Conservation (phyloP, 2,888 invertebrate genomes). For the Caenorhabditis doughertyi region DNA sequence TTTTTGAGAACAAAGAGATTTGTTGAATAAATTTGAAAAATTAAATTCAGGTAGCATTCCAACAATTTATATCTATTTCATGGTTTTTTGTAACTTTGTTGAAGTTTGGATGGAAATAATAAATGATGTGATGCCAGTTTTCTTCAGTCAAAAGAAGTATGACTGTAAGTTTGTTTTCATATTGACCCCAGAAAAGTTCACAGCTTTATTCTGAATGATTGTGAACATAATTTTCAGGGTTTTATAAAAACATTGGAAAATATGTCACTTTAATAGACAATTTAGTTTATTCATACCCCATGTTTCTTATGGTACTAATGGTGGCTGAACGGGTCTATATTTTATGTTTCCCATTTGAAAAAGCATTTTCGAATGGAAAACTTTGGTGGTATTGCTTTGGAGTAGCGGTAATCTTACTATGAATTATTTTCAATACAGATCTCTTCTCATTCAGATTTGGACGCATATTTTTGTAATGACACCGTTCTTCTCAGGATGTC, state of each 20-base stretch:
- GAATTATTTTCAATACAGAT: too few relatives aligned
- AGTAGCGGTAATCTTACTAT: not conserved
- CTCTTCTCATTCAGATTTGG: not conserved
- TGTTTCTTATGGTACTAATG: conserved; percentile 11
- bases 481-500: not conserved
- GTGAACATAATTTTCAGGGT: too few relatives aligned
- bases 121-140: conserved; percentile 9
- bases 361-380: not conserved
- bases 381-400: not conserved
- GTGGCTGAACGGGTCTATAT: conserved; percentile 4
- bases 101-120: not conserved
- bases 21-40: not conserved
- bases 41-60: conserved; percentile 9
- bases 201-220: too few relatives aligned
- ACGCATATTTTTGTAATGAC: not conserved
- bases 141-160: not conserved
- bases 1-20: not conserved
- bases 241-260: not conserved
- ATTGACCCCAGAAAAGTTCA: too few relatives aligned
- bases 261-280: not conserved
- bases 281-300: not conserved
- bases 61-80: conserved; percentile 15
- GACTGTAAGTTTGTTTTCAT: too few relatives aligned
- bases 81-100: conserved; percentile 16
- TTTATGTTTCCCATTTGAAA: not conserved